These are phyloP conservation scores for Ganaspis brasiliensis DNA, from an alignment of 2,888 invertebrate genomes.

Conservation along the genomic window DNA sequence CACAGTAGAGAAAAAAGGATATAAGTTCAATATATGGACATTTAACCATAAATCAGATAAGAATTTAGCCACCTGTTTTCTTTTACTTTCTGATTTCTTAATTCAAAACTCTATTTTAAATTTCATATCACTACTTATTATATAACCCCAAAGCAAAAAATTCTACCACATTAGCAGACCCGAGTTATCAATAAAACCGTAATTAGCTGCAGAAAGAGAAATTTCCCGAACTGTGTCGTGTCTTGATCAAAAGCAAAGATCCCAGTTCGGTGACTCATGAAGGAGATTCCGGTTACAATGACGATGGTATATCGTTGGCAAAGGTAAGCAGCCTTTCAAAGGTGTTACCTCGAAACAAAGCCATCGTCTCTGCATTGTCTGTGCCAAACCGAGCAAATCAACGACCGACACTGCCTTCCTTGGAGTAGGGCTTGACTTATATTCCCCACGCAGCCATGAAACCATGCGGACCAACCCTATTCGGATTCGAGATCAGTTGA, in stretches of 20 bases:
- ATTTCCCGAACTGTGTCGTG: background rate
- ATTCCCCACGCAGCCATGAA: slow-evolving; percentile 47
- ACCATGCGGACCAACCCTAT: slow-evolving; percentile 55
- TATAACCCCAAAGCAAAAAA: too few species aligned
- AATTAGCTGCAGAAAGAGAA: background rate
- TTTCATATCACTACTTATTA: too few species aligned
- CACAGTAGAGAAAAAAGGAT: too few species aligned
- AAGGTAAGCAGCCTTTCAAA: slow-evolving; percentile 69
- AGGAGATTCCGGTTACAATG: background rate
- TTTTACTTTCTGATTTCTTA: too few species aligned
- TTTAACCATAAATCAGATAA: too few species aligned
- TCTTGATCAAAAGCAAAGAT: background rate
- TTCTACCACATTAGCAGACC: too few species aligned
- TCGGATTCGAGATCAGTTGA: slow-evolving; percentile 46
- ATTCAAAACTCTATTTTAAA: too few species aligned
- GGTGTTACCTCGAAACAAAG: slow-evolving; percentile 76
- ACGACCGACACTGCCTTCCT: slow-evolving; percentile 66
- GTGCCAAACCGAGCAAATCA: slow-evolving; percentile 76
- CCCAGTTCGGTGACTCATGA: background rate
- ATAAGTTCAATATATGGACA: too few species aligned
- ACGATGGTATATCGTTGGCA: background rate
- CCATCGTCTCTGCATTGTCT: slow-evolving; percentile 76
- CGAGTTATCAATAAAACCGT: too few species aligned
- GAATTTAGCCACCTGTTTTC: too few species aligned
- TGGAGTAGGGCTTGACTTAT: slow-evolving; percentile 52